Evolutionary conservation across 2,888 invertebrate species (phyloP), one percentile per base, ranked within the genome.

Genomic region (Pristionchus entomophagus): DNA sequence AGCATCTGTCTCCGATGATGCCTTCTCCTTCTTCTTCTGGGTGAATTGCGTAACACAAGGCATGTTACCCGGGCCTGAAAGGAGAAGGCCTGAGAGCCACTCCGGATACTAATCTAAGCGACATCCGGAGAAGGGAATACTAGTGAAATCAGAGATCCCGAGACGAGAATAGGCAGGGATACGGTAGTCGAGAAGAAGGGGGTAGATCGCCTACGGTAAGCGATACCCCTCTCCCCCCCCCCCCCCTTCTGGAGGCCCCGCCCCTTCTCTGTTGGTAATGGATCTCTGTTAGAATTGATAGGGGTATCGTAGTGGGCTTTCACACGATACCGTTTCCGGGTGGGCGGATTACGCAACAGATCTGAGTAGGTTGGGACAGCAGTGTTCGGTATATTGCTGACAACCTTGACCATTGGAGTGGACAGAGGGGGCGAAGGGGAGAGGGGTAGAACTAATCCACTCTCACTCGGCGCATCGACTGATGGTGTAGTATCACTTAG

Each of bases 1-100:
- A 69, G 69, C 69, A 69, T 69, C 69, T 69, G 69, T 69, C 69
- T 69, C 62, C 17, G 32, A 10, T n/a, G n/a, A n/a, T 62, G 29
- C 29, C 62, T 62, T 4, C 53, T 19, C 19, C 56, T 22, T 56
- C 29, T 17, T 29, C 32, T 69, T 69, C 69, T 69, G 69, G 69
- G 38, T 69, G 69, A 69, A 69, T 69, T 69, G 69, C 69, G 69
- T 69, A 69, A 69, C 69, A 69, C 69, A 69, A 69, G 69, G 69
- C 69, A 69, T 69, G 69, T 69, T 69, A 69, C 69, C 35, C 38
- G 69, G 38, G 69, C 22, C 62, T 86, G 69, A 86, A 85, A 86
- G 77, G 86, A 51, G 32, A n/a, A n/a, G 59, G 59, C n/a, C 8
- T 6, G 59, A 32, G 69, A 35, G 38, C n/a, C n/a, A n/a, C n/a